A percentile compares a stretch with the other conserved stretches of the same genome.
Conservation (phyloP, 2,113 vertebrate species). For the Perca flavescens region DNA sequence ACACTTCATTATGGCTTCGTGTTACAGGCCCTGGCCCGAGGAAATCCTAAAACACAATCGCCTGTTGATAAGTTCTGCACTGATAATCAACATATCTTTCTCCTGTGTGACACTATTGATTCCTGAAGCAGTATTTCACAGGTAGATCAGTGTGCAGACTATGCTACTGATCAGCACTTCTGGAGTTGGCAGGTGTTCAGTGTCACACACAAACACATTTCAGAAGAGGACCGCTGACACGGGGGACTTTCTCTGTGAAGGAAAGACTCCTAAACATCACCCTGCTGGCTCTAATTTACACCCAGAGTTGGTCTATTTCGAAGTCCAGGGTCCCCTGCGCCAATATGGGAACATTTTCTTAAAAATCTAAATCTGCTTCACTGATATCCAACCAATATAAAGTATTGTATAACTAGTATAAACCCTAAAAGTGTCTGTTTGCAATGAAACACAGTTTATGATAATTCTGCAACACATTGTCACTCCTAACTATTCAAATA, state of each 20-base stretch:
- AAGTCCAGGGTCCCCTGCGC: neutral
- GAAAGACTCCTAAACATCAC: neutral
- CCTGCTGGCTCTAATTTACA: conserved; percentile 2
- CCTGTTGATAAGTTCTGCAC: conserved; percentile 23
- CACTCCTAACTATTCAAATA: too few species aligned
- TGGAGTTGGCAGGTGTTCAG: conserved; percentile 26
- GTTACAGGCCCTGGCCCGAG: neutral
- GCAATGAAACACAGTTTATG: neutral
- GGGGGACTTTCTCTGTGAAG: neutral
- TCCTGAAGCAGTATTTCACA: neutral
- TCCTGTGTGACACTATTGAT: conserved; percentile 7
- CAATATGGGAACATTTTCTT: neutral
- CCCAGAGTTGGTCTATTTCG: neutral
- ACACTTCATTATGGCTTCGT: neutral
- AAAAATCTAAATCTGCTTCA: too few species aligned
- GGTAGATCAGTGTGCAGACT: neutral
- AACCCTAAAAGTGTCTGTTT: neutral
- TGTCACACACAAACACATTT: conserved; percentile 17
- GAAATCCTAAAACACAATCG: conserved; percentile 2
- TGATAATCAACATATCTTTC: conserved; percentile 1
- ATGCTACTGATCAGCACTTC: conserved; percentile 36
- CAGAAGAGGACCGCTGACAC: neutral
- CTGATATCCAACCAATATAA: neutral
- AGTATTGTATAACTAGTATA: neutral
- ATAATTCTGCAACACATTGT: too few species aligned